Evolutionary conservation across 2,888 invertebrate species (phyloP), one percentile per base, ranked within the genome.

Genomic region (Brachypterus glaber): DNA sequence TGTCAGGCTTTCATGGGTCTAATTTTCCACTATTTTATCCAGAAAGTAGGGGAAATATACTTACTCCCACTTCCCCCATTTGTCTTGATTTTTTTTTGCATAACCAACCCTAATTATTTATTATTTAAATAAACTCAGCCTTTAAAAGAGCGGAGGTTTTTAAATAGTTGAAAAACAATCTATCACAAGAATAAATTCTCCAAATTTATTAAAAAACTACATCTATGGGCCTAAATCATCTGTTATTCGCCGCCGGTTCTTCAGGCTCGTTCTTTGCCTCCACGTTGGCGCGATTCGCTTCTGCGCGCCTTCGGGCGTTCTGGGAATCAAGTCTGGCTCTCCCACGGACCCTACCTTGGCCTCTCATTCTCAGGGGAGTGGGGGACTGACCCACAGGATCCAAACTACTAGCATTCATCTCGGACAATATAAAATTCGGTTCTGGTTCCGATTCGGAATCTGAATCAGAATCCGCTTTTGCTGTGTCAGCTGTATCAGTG

Each of bases 271-370:
- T 39, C 36, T 47, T 48, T 8, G 24, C 33, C 24, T 50, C 50
- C 36, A 47, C 27, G 39, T 38, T 42, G 33, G 35, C 38, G 30
- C 53, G 48, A 41, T 62, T 63, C n/a, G 62, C 62, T 41, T 63
- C 62, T 3, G 62, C 62, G 40, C 60, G 52, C 35, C 61, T 50
- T 37, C 52, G 57, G 4, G 62, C 58, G 44, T 62, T 62, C 43
- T 60, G 60, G 33, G 54, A 52, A 39, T 62, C 62, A 33, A 59
- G 57, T 34, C 62, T 54, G 26, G 62, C 62, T 18, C 63, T 47
- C 12, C 62, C 62, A n/a, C 62, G 46, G 3, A 60, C 53, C 1
- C 45, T 52, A 30, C 46, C 33, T 50, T 27, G 27, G 12, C 27
- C 27, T 27, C 27, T 9, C 39, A 11, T 24, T 16, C 16, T 29